Evolutionary conservation across 2,113 vertebrate species (phyloP), one percentile per base, ranked within the genome.

Genomic region (Urocynchramus pylzowi): DNA sequence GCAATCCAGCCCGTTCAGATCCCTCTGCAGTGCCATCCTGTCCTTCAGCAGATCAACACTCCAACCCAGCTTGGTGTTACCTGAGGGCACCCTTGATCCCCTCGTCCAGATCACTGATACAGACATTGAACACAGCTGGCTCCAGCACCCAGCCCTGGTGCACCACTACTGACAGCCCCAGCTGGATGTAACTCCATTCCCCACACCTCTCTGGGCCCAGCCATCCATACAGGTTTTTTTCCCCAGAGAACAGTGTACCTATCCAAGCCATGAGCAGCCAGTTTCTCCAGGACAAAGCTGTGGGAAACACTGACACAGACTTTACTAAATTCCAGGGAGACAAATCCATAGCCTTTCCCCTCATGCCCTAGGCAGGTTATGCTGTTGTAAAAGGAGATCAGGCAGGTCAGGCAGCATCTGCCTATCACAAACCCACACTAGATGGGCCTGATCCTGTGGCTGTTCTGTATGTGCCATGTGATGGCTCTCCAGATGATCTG

Each of bases 61-160:
- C 14, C 21, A 30, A 23, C 17, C 31, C 35, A 76, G 42, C 47
- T 7, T 37, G 41, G 35, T 35, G 47, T 31, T 21, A 50, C 16
- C 24, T n/a, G n/a, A 74, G 18, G 28, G 21, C 60, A n/a, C 30
- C 31, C 67, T 59, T 0, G 0, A 31, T 67, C 17, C 26, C n/a
- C 67, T 67, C 0, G 0, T 24, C n/a, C 45, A 60, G 39, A 41
- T 28, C 27, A 35, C 15, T 20, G 33, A 11, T 20, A 63, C 39
- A 63, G n/a, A 24, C 7, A 50, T 0, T 22, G 28, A 78, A 63
- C 21, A 84, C 30, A 45, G 30, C 13, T 8, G 41, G 49, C 14
- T n/a, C 67, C 39, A 57, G 9, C 2, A 26, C 19, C 14, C 26
- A 79, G 54, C 42, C 53, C 77, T 42, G 24, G 42, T 13, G 42